Conservation (phyloP, 2,113 vertebrate species). For the Rostratula benghalensis region DNA sequence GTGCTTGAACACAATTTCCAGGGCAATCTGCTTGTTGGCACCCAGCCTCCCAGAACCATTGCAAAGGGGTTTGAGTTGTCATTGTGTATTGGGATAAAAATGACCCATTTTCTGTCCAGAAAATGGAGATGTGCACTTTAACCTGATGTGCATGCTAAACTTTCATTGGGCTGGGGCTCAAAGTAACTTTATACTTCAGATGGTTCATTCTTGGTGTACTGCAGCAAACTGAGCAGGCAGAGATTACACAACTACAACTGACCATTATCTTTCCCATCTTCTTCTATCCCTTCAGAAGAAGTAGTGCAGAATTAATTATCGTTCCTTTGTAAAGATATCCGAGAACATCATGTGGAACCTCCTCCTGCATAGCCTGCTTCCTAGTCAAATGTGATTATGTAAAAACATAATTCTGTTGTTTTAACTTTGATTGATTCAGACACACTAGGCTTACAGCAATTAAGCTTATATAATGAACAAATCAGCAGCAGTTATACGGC, state of each 20-base stretch:
- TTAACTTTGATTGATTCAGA: conserved; percentile 44
- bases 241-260: neutral
- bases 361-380: conserved; percentile 16
- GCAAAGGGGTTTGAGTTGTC: conserved; percentile 12
- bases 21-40: conserved; percentile 37
- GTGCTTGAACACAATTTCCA: neutral
- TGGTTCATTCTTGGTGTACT: neutral
- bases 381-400: conserved; percentile 34
- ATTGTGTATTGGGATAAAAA: conserved; percentile 40
- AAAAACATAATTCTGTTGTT: conserved; percentile 34
- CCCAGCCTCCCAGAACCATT: neutral
- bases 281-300: conserved; percentile 24
- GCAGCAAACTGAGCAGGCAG: neutral
- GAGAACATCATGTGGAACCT: conserved; percentile 22
- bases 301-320: conserved; percentile 50
- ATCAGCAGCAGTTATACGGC: neutral
- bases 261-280: conserved; percentile 25
- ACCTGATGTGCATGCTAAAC: neutral
- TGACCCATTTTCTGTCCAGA: neutral
- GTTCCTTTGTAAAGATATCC: conserved; percentile 40
- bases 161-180: neutral
- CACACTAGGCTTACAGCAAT: conserved; percentile 7
- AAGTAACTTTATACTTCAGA: neutral
- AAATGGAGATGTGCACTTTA: conserved; percentile 4
- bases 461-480: conserved; percentile 42